A percentile compares a stretch with the other conserved stretches of the same genome.
phyloP scores from a whole-genome alignment of 2,113 vertebrate species.

The Ginglymostoma cirratum region DNA sequence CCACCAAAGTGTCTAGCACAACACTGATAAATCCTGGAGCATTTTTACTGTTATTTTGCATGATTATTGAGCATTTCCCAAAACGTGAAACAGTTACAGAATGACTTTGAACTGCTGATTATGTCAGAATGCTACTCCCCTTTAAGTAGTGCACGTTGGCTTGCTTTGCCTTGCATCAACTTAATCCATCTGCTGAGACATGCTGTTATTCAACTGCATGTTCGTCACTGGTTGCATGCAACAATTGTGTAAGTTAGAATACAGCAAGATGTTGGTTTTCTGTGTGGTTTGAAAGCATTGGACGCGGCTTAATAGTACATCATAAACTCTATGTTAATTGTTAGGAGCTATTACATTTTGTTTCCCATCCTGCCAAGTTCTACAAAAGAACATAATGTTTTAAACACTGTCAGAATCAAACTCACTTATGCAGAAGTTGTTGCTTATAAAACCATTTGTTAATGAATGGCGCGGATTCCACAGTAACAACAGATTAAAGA shows the following conservation, averaged over 20 bases:
- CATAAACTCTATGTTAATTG: background rate
- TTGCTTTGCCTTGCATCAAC: background rate
- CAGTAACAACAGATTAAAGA: background rate
- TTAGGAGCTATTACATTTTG: background rate
- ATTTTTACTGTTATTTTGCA: background rate
- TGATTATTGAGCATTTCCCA: background rate
- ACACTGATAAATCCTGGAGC: background rate
- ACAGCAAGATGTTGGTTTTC: background rate
- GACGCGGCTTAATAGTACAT: background rate
- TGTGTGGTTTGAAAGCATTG: background rate
- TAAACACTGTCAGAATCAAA: background rate
- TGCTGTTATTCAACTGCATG: background rate
- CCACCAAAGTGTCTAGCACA: background rate
- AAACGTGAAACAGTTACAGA: too few species aligned
- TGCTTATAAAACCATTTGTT: background rate
- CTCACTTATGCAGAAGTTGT: background rate
- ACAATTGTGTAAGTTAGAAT: background rate
- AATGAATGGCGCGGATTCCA: background rate
- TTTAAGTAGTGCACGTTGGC: background rate
- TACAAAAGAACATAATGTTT: background rate
- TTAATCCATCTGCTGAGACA: background rate
- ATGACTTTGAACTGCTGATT: background rate
- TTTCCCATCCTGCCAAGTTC: background rate
- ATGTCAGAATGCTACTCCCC: background rate
- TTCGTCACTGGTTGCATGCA: background rate